These are phyloP conservation scores for Ormyrus rosae DNA, from an alignment of 2,888 invertebrate genomes.

Conservation along the genomic window DNA sequence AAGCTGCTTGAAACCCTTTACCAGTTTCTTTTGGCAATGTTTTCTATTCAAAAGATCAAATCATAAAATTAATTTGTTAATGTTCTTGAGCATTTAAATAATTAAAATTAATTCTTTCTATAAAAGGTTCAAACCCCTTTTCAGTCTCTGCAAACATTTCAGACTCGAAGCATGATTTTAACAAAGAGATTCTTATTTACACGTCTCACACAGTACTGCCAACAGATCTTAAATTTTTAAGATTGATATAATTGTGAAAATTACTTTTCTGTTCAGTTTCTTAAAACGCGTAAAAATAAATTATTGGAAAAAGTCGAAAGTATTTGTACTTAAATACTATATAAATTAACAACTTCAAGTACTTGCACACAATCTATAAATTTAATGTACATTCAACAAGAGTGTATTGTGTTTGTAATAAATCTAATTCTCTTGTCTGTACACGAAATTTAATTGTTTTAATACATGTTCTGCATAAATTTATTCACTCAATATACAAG, in stretches of 20 bases:
- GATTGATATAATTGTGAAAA: neutral
- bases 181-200: constrained; percentile 11
- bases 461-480: too few relatives aligned
- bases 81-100: constrained; percentile 10
- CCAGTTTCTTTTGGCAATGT: too few relatives aligned
- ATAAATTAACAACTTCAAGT: too few relatives aligned
- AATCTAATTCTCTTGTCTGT: too few relatives aligned
- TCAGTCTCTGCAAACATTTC: constrained; percentile 3
- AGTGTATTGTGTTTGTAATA: too few relatives aligned
- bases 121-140: constrained; percentile 9
- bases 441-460: too few relatives aligned
- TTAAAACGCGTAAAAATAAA: neutral
- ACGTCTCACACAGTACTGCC: neutral
- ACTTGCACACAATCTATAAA: too few relatives aligned
- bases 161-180: constrained; percentile 12
- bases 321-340: neutral
- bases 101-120: constrained; percentile 15
- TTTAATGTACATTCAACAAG: too few relatives aligned
- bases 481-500: too few relatives aligned
- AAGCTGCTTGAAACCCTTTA: too few relatives aligned
- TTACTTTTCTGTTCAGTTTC: too few relatives aligned
- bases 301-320: constrained; percentile 25
- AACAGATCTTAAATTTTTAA: neutral
- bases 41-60: too few relatives aligned
- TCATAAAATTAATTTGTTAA: neutral